Conservation (phyloP, 1,140 invertebrate species). For the Rhynchophorus ferrugineus region DNA sequence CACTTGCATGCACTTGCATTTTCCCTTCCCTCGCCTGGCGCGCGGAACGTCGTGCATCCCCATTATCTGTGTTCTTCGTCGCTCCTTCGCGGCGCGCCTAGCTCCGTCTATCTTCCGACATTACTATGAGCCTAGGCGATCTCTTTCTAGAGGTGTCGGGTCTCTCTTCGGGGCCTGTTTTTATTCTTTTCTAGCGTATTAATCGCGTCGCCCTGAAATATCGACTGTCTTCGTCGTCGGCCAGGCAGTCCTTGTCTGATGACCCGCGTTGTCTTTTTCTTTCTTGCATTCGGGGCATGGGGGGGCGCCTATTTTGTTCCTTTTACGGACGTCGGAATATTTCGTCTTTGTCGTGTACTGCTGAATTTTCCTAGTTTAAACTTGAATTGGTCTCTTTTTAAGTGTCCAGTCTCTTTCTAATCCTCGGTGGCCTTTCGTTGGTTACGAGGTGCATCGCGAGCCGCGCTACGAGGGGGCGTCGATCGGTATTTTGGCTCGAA, state of each 20-base stretch:
- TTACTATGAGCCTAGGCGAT: constrained; percentile 16
- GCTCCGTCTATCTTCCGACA: constrained; percentile 21
- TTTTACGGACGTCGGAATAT: constrained; percentile 24
- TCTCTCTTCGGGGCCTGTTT: constrained; percentile 31
- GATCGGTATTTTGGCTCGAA: background rate
- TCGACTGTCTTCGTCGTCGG: constrained; percentile 12
- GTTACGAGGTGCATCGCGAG: constrained; percentile 10
- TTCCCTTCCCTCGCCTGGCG: constrained; percentile 33
- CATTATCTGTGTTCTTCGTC: constrained; percentile 30
- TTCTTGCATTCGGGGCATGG: constrained; percentile 24
- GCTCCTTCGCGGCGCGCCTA: constrained; percentile 20
- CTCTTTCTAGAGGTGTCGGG: constrained; percentile 22
- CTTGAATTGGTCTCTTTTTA: constrained; percentile 35
- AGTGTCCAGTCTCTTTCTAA: constrained; percentile 18
- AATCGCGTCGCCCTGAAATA: constrained; percentile 33
- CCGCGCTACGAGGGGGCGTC: too few relatives aligned
- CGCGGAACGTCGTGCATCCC: constrained; percentile 34
- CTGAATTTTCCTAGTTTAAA: constrained; percentile 34
- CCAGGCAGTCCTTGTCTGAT: constrained; percentile 28
- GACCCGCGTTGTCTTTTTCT: constrained; percentile 34
- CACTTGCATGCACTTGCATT: constrained; percentile 41
- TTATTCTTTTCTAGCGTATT: constrained; percentile 38
- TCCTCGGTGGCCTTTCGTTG: constrained; percentile 13
- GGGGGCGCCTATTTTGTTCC: constrained; percentile 23
- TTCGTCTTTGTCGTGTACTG: constrained; percentile 27